A percentile compares a stretch with the other conserved stretches of the same genome.
phyloP scores from a whole-genome alignment of 2,888 invertebrate genomes.

The Mycogona germanica region DNA sequence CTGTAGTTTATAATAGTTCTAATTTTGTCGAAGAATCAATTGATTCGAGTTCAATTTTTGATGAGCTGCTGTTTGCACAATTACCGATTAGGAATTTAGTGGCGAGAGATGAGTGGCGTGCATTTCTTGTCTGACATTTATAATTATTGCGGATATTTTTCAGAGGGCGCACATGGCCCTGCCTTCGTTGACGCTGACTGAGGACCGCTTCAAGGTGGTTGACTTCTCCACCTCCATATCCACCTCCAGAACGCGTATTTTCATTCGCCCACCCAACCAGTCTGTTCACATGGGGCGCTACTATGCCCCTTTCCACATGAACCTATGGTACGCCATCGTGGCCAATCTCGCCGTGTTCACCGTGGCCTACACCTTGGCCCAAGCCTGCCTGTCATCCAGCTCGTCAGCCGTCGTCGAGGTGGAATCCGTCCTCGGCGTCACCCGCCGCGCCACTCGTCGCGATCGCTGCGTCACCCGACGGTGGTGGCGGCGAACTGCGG shows the following conservation, averaged over 20 bases:
- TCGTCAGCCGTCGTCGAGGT: not conserved
- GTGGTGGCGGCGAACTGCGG: too few relatives aligned
- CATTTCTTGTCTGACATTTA: too few relatives aligned
- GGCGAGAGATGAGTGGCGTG: too few relatives aligned
- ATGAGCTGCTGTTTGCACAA: too few relatives aligned
- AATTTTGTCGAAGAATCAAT: too few relatives aligned
- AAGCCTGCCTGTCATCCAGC: too few relatives aligned
- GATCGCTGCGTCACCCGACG: not conserved
- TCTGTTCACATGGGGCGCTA: not conserved
- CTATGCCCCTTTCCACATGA: not conserved
- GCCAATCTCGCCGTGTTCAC: not conserved
- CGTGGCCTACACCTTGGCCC: not conserved
- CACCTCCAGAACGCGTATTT: not conserved
- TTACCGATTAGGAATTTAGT: too few relatives aligned
- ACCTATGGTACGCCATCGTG: not conserved
- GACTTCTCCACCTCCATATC: not conserved
- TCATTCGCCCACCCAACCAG: not conserved
- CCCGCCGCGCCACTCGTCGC: not conserved
- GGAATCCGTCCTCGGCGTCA: not conserved
- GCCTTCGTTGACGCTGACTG: not conserved
- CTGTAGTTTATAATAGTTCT: too few relatives aligned
- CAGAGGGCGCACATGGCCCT: not conserved
- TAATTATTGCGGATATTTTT: too few relatives aligned
- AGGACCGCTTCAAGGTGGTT: not conserved
- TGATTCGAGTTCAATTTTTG: too few relatives aligned